These are phyloP conservation scores for Australoheros facetus DNA, from an alignment of 2,797 vertebrate species.

Conservation along the genomic window DNA sequence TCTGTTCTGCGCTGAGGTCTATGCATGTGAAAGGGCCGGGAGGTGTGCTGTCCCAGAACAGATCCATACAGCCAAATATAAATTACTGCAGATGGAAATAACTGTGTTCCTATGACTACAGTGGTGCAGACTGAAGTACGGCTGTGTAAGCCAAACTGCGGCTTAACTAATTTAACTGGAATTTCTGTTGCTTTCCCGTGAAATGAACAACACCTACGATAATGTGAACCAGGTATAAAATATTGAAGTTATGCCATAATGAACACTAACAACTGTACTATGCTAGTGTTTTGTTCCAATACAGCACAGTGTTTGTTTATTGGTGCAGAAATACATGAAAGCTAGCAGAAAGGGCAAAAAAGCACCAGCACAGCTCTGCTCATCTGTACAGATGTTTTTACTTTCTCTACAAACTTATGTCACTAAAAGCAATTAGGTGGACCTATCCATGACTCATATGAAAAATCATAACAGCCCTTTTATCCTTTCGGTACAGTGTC, in stretches of 20 bases:
- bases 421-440: conserved; percentile 62
- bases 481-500: conserved; percentile 48
- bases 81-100: not conserved
- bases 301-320: not conserved
- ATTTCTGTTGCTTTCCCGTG: not conserved
- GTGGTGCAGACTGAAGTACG: not conserved
- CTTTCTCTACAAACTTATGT: conserved; percentile 33
- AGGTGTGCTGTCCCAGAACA: not conserved
- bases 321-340: conserved; percentile 6
- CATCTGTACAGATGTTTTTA: conserved; percentile 12
- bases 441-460: conserved; percentile 46
- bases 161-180: not conserved
- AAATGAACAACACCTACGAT: not conserved
- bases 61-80: not conserved
- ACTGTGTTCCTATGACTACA: not conserved
- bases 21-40: not conserved
- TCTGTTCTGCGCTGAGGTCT: not conserved
- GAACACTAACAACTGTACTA: not conserved
- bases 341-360: conserved; percentile 38
- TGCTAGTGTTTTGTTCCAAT: conserved; percentile 1
- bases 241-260: not conserved
- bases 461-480: conserved; percentile 55
- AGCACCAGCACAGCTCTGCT: conserved; percentile 30
- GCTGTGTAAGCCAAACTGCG: not conserved
- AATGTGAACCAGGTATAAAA: not conserved